Conservation (phyloP, 2,888 invertebrate genomes). For the Chymomyza amoena region DNA sequence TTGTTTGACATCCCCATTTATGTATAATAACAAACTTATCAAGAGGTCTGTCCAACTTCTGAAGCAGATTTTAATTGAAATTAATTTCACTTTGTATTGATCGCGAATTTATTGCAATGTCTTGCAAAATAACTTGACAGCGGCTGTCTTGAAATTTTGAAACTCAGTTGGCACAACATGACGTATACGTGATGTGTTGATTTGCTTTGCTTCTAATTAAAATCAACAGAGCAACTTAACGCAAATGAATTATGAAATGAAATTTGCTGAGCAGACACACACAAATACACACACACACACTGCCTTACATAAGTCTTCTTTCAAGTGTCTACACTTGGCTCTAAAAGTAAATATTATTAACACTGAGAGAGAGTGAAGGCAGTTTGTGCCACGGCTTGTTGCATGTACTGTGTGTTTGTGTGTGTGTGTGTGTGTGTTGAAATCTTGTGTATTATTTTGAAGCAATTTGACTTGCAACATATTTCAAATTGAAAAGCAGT, state of each 20-base stretch:
- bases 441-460: neutral
- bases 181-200: constrained; percentile 44
- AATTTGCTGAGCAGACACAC: constrained; percentile 17
- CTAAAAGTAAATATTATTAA: constrained; percentile 10
- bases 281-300: constrained; percentile 7
- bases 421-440: neutral
- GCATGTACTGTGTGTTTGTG: constrained; percentile 13
- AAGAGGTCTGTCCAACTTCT: constrained; percentile 30
- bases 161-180: constrained; percentile 28
- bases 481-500: constrained; percentile 11
- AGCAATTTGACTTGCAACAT: neutral
- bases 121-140: constrained; percentile 16
- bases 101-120: neutral
- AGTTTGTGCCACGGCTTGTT: neutral
- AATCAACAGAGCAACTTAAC: constrained; percentile 7
- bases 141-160: constrained; percentile 17
- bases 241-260: constrained; percentile 47
- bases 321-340: constrained; percentile 38
- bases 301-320: constrained; percentile 20
- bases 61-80: constrained; percentile 48
- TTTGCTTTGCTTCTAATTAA: constrained; percentile 11
- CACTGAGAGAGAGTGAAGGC: neutral
- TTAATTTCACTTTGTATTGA: neutral
- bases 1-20: neutral
- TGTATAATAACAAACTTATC: neutral